Base-by-base conservation (phyloP, 2,113 vertebrate species). In the Megaptera novaeangliae region DNA sequence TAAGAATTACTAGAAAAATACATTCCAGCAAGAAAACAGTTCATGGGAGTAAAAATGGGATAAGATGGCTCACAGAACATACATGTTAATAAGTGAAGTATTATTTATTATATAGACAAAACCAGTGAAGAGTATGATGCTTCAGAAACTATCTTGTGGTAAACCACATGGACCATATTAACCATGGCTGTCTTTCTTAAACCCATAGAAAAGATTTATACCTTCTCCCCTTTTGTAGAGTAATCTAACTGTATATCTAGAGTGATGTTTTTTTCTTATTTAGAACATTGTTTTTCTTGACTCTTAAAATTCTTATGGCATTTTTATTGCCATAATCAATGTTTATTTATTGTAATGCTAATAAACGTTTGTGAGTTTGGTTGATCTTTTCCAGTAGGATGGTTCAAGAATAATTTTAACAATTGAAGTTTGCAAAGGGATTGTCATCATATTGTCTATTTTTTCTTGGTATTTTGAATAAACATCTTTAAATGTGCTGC, bases 391-490 rank as follows among this genome's bases (percentile, higher is more conserved):
- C 80, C 59, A 95, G 46, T 46, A 94, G 66, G 64, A 77, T 63
- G n/a, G 39, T 69, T 96, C 46, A 46, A 88, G 29, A 81, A 94
- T 94, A 80, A 94, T 93, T 92, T 93, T 94, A 95, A 82, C 77
- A 93, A 83, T 68, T 83, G 92, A 96, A 89, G 52, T 90, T 94
- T 77, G 14, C 64, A 46, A 84, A 96, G 6, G 2, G 63, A 75
- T 63, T 95, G 80, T 85, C 71, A 97, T 97, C 68, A 74, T 72
- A 80, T 90, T 96, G 78, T 92, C 92, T 84, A 88, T 95, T 96
- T 94, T 88, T 77, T 83, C 68, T 96, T 87, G 29, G 25, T 85
- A 71, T 97, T 97, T 97, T 96, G 20, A 97, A 94, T 91, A 94
- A 92, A 81, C 10, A 8, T 89, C 75, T 97, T 93, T 87, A 78